Base-by-base conservation (phyloP, 2,113 vertebrate species). In the Artemisiospiza belli region DNA sequence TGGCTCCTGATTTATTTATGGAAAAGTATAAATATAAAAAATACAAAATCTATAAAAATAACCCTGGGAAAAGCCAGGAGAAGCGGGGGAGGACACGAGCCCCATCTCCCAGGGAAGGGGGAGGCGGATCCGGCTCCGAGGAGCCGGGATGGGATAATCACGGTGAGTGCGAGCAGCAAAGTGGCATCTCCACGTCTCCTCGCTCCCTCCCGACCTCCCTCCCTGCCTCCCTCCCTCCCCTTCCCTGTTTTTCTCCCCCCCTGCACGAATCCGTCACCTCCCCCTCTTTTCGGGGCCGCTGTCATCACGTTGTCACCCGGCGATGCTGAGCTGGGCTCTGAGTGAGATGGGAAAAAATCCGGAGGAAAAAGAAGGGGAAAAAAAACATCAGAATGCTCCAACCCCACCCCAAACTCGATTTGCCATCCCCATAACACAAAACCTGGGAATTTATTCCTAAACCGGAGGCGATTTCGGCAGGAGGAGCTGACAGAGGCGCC, bases 251-350 rank as follows among this genome's bases (percentile, higher is more conserved):
- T 21, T 4, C 3, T 6, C 3, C 51, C 57, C 14, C 14, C 31
- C 46, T 3, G 5, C 69, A 39, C 1, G 0, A 72, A 89, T 86
- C 76, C 79, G 20, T 86, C 89, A 49, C 88, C 76, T 90, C 21
- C 6, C 21, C 64, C 80, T 88, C 69, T 24, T 73, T 61, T 73
- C 31, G 4, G 66, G 84, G 83, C 52, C 10, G 62, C 95, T 94
- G 88, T 97, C 97, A 93, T 96, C 95, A 39, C 41, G 30, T 84
- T 95, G 97, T 97, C 97, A 96, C n/a, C 33, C 35, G 15, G 92
- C 11, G 89, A 92, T 17, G 90, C 96, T 69, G 43, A 41, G 66
- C 8, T 7, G 3, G 49, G 73, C 89, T 90, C 74, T 6, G 73
- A 81, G n/a, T 3, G 25, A 17, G 21, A 16, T 3, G 76, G 51